Percentiles rank a stretch among this genome's conserved stretches.
These are phyloP conservation scores for Drosophila histrio DNA, from an alignment of 2,888 invertebrate genomes.

Conservation along the genomic window DNA sequence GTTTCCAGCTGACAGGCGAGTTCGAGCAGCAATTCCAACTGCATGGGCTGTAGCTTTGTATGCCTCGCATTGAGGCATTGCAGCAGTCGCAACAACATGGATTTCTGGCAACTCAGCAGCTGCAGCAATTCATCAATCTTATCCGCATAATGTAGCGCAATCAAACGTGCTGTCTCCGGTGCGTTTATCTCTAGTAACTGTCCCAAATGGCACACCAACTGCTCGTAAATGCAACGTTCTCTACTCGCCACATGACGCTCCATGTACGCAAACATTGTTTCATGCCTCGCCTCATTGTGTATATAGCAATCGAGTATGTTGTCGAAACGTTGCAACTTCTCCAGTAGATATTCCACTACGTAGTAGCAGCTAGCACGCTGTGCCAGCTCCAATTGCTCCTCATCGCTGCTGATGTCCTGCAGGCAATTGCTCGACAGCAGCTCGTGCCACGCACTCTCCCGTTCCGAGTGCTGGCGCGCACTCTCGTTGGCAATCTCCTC, in stretches of 20 bases:
- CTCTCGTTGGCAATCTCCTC: slow-evolving; percentile 82
- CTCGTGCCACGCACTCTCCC: slow-evolving; percentile 90
- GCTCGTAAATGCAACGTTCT: slow-evolving; percentile 84
- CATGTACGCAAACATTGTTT: slow-evolving; percentile 87
- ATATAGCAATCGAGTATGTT: slow-evolving; percentile 89
- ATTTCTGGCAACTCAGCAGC: slow-evolving; percentile 55
- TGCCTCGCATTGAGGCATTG: slow-evolving; percentile 86
- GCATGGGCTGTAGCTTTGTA: slow-evolving; percentile 81
- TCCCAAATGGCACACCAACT: slow-evolving; percentile 84
- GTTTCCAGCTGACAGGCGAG: slow-evolving; percentile 87
- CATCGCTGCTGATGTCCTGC: slow-evolving; percentile 86
- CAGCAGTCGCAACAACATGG: slow-evolving; percentile 86
- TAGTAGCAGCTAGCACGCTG: slow-evolving; percentile 88
- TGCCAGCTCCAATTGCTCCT: slow-evolving; percentile 87
- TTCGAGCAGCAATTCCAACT: slow-evolving; percentile 87
- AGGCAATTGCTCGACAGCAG: slow-evolving; percentile 87
- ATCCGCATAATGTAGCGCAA: slow-evolving; percentile 86
- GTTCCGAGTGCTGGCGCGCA: slow-evolving; percentile 86
- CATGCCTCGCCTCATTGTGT: slow-evolving; percentile 86
- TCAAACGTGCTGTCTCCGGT: slow-evolving; percentile 87
- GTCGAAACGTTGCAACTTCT: slow-evolving; percentile 86
- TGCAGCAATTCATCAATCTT: slow-evolving; percentile 84
- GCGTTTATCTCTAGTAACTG: slow-evolving; percentile 87
- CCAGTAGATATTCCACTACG: slow-evolving; percentile 89
- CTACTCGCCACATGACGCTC: slow-evolving; percentile 84